These are phyloP conservation scores for Plebejus melissa DNA, from an alignment of 2,888 invertebrate species.

Conservation along the genomic window DNA sequence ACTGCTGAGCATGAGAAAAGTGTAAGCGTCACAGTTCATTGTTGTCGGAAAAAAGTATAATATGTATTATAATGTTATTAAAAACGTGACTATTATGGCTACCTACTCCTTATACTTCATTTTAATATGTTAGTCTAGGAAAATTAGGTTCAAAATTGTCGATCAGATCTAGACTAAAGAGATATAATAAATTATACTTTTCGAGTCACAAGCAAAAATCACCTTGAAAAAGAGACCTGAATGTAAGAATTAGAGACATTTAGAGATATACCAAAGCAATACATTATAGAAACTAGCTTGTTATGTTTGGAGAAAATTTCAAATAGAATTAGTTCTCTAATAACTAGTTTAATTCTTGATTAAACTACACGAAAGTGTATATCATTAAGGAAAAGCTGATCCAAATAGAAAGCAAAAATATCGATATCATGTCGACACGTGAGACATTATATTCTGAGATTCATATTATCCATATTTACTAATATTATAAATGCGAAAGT, in stretches of 20 bases:
- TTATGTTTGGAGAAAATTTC: neutral
- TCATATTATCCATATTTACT: too few relatives aligned
- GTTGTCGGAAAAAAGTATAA: neutral
- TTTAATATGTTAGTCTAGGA: neutral
- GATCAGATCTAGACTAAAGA: too few relatives aligned
- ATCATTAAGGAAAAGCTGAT: too few relatives aligned
- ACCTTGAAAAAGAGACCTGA: too few relatives aligned
- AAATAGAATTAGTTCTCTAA: neutral
- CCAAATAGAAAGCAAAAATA: neutral
- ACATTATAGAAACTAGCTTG: too few relatives aligned
- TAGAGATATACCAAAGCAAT: too few relatives aligned
- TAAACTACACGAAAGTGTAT: neutral
- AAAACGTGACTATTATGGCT: neutral
- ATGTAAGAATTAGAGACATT: too few relatives aligned
- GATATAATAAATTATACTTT: too few relatives aligned
- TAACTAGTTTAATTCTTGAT: neutral
- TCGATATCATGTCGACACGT: neutral
- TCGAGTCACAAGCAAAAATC: too few relatives aligned
- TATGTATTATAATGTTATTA: neutral
- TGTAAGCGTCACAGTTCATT: constrained; percentile 15
- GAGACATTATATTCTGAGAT: too few relatives aligned
- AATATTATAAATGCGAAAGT: too few relatives aligned
- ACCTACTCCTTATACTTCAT: neutral
- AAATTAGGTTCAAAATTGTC: too few relatives aligned
- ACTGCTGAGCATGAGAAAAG: constrained; percentile 2